Base-by-base conservation (phyloP, 2,113 vertebrate species). In the Donacobius atricapilla region DNA sequence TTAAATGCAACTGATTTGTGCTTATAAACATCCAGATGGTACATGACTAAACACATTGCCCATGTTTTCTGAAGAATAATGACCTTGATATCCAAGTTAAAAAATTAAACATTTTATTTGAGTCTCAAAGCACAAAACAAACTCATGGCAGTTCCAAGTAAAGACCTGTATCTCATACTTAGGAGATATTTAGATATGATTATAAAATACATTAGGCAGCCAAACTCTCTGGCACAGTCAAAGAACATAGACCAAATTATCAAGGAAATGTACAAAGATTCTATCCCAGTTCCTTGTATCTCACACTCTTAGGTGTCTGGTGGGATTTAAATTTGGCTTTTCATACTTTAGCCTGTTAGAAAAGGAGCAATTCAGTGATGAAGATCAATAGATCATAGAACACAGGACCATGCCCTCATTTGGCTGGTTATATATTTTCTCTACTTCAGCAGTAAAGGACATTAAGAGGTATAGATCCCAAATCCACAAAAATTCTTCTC, bases 21-120 rank as follows among this genome's bases (percentile, higher is more conserved):
- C 93, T 93, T 96, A 94, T 93, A 96, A 97, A 96, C 92, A 96
- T 89, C 96, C 96, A 97, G 96, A 96, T 97, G 96, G 96, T 93
- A 92, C 90, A 96, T 92, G 94, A 96, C 92, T 96, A 97, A 96
- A 97, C 96, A 97, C 95, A 95, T 90, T 93, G 92, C 90, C 95
- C 94, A 96, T 97, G 83, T 97, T 97, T 97, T 95, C 94, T 89
- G 96, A 87, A 90, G 96, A 96, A 95, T 96, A 92, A 93, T 90
- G 96, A 97, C 96, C 96, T 83, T 96, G 96, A 96, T 96, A 95
- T 81, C 79, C 71, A 92, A 95, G 83, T 71, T 94, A 37, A 96
- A 97, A 94, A 94, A 92, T 82, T 63, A 94, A 94, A 85, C 64
- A 61, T 92, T 94, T 93, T 90, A 97, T 96, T 97, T 97, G 69